phyloP scores from a whole-genome alignment of 1,140 invertebrate species.

The Batillaria attramentaria region DNA sequence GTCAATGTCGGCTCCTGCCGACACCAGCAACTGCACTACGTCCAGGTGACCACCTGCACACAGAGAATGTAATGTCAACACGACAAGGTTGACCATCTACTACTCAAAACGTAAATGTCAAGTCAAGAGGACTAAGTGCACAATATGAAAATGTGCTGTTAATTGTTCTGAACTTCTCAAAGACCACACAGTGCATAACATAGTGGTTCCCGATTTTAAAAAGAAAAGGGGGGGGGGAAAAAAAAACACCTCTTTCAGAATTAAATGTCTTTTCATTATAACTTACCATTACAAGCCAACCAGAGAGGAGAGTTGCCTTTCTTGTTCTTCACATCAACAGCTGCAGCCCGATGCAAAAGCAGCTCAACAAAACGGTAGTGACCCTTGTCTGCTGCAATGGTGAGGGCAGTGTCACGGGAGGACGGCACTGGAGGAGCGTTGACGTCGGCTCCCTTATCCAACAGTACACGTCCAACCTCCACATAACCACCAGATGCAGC shows the following conservation, averaged over 20 bases:
- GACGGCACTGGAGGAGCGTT: conserved; percentile 98
- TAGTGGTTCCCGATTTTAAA: too few species aligned
- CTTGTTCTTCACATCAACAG: conserved; percentile 98
- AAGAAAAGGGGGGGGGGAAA: too few species aligned
- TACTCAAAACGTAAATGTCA: too few species aligned
- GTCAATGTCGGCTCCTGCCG: conserved; percentile 94
- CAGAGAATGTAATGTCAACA: not conserved
- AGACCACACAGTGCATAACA: too few species aligned
- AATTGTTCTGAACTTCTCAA: too few species aligned
- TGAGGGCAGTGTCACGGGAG: conserved; percentile 97
- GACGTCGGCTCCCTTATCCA: conserved; percentile 98
- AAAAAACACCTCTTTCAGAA: too few species aligned
- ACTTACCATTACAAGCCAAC: conserved; percentile 93
- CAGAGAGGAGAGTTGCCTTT: conserved; percentile 99
- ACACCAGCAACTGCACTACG: conserved; percentile 93
- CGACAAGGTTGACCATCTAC: too few species aligned
- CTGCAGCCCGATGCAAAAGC: conserved; percentile 78
- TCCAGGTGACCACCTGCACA: conserved; percentile 87
- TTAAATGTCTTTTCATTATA: too few species aligned
- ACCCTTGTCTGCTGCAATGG: conserved; percentile 99
- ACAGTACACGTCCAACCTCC: conserved; percentile 94
- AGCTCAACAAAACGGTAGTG: conserved; percentile 97
- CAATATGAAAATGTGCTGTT: too few species aligned
- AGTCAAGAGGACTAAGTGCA: too few species aligned
- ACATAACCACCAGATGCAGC: conserved; percentile 99